Base-by-base conservation (phyloP, 2,888 invertebrate genomes). In the Rambutsinella grinnellia region DNA sequence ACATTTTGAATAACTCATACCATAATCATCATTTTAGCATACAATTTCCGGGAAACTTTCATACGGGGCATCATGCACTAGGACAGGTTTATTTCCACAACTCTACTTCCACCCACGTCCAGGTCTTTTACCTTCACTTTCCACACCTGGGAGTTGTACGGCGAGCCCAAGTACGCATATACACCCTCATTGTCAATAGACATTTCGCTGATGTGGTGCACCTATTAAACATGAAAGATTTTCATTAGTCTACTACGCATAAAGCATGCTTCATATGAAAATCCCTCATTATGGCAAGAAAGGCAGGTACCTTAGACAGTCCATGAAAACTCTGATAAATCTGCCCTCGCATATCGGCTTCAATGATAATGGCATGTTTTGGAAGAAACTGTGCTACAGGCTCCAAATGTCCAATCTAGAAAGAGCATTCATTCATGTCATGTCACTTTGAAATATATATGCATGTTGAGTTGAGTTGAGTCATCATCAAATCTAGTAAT, bases 271-370 rank as follows among this genome's bases (percentile, higher is more conserved):
- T n/a, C n/a, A n/a, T n/a, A n/a, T n/a, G n/a, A n/a, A n/a, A n/a
- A n/a, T n/a, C n/a, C n/a, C n/a, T n/a, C n/a, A n/a, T n/a, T n/a
- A n/a, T n/a, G n/a, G n/a, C n/a, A n/a, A n/a, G n/a, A n/a, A n/a
- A n/a, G n/a, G n/a, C n/a, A n/a, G n/a, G n/a, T 60, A 76, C 76
- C 26, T 70, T 67, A n/a, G 46, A 69, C 2, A 8, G 89, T 53
- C 90, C 90, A 84, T 91, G 92, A 79, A 92, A 89, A 5, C 91
- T 90, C 23, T 92, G 92, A 8, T 93, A 85, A 79, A 95, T 90
- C 75, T 92, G 90, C 17, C 94, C 95, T 82, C 89, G 89, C 88
- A 90, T 90, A 84, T 93, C 91, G 1, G 93, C 84, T 84, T 92
- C 91, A 36, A 93, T 81, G 51, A 93, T 86, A 0, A 91, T 91